phyloP scores from a whole-genome alignment of 2,888 invertebrate genomes.

The Dryococelus australis region DNA sequence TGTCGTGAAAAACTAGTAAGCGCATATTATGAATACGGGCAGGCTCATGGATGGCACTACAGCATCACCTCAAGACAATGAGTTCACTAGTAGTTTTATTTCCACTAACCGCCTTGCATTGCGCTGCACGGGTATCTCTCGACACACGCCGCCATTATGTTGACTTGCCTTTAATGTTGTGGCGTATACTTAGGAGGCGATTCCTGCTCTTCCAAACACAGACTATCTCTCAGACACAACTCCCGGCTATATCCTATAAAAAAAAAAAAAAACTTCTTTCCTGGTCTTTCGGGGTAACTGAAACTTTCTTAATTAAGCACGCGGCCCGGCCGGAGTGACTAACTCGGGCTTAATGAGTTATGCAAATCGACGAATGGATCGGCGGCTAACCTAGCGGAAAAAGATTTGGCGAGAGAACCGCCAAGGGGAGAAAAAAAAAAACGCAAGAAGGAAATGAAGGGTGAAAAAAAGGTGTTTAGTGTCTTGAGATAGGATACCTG shows the following conservation, averaged over 20 bases:
- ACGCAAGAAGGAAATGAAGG: background rate
- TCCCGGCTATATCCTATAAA: background rate
- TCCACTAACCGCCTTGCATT: too few relatives aligned
- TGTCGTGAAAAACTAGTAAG: too few relatives aligned
- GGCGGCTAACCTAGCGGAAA: constrained; percentile 12
- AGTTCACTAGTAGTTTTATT: too few relatives aligned
- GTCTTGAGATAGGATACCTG: background rate
- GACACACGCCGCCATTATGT: too few relatives aligned
- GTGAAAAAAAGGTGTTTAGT: constrained; percentile 8
- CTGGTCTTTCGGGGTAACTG: constrained; percentile 41
- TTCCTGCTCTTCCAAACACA: background rate
- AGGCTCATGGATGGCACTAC: too few relatives aligned
- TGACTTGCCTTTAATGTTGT: too few relatives aligned
- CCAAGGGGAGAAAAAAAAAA: background rate
- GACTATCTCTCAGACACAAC: background rate
- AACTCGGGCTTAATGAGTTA: constrained; percentile 47
- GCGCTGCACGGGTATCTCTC: too few relatives aligned
- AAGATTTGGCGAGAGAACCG: constrained; percentile 17
- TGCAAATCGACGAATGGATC: constrained; percentile 42
- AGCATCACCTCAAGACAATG: too few relatives aligned
- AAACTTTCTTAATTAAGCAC: constrained; percentile 47
- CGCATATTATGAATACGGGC: too few relatives aligned
- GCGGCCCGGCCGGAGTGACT: constrained; percentile 44
- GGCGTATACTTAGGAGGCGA: too few relatives aligned
- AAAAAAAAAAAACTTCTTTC: background rate